Evolutionary conservation across 2,113 vertebrate species (phyloP).

Genomic region (Hoplias malabaricus): DNA sequence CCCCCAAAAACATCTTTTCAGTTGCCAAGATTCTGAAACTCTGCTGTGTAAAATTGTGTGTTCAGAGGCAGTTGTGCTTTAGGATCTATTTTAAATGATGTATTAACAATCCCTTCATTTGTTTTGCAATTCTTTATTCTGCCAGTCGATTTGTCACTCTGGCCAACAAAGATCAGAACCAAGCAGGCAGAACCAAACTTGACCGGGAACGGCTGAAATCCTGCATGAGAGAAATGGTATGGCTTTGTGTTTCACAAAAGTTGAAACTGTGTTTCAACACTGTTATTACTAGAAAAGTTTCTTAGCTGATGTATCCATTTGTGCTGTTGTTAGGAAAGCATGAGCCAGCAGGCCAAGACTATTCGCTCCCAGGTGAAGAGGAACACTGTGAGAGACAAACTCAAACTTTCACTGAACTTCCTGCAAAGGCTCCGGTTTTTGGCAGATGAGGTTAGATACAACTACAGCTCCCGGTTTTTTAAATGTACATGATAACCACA

Average conservation of each 20-base stretch:
- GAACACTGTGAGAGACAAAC: slow-evolving; percentile 88
- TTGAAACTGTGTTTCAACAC: not conserved
- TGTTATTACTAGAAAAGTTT: not conserved
- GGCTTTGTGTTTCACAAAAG: slow-evolving; percentile 7
- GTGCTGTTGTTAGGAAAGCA: slow-evolving; percentile 77
- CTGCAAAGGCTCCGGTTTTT: slow-evolving; percentile 90
- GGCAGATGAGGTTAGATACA: slow-evolving; percentile 80
- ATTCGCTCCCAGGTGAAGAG: slow-evolving; percentile 91
- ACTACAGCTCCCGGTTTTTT: not conserved
- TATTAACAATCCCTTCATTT: not conserved
- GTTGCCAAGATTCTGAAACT: no score
- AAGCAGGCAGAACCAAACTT: slow-evolving; percentile 82
- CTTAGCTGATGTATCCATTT: not conserved
- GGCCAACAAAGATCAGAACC: slow-evolving; percentile 89
- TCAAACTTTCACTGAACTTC: slow-evolving; percentile 88
- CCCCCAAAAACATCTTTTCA: no score
- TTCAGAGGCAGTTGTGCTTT: not conserved
- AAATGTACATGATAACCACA: not conserved
- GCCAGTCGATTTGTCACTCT: slow-evolving; percentile 84
- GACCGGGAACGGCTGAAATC: slow-evolving; percentile 93
- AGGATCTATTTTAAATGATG: not conserved
- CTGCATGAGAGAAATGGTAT: slow-evolving; percentile 90
- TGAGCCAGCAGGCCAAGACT: slow-evolving; percentile 85
- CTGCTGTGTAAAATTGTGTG: no score
- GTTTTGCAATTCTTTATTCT: slow-evolving; percentile 7